phyloP scores from a whole-genome alignment of 2,888 invertebrate genomes.

The Drosophila neoperkinsi region DNA sequence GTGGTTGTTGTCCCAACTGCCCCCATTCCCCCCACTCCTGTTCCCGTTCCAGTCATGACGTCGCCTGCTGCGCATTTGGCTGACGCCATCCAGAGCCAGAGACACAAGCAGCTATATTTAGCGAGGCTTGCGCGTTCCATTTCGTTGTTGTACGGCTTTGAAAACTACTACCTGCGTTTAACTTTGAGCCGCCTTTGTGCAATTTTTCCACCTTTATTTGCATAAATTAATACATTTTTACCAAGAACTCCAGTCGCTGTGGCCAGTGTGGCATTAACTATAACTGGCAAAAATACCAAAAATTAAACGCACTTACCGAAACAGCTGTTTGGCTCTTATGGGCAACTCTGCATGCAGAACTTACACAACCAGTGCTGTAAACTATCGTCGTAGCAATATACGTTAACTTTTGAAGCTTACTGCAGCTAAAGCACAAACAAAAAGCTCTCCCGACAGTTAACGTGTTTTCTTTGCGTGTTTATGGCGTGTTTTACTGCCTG shows the following conservation, averaged over 20 bases:
- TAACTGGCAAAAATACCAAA: constrained; percentile 16
- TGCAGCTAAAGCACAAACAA: background rate
- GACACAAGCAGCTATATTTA: constrained; percentile 23
- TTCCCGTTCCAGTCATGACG: constrained; percentile 52
- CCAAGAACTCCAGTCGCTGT: constrained; percentile 20
- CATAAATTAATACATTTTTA: constrained; percentile 53
- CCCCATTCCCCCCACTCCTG: constrained; percentile 16
- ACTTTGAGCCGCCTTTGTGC: constrained; percentile 20
- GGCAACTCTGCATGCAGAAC: constrained; percentile 32
- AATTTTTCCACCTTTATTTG: constrained; percentile 24
- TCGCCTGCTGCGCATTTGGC: constrained; percentile 56
- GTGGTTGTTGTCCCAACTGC: constrained; percentile 37
- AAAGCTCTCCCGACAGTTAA: constrained; percentile 39
- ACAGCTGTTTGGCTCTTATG: constrained; percentile 59
- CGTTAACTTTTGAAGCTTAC: constrained; percentile 50
- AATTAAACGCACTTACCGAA: constrained; percentile 3
- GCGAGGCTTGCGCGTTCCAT: constrained; percentile 19
- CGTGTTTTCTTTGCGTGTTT: constrained; percentile 26
- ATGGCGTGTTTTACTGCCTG: constrained; percentile 30
- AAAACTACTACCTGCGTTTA: constrained; percentile 7
- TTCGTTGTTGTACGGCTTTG: constrained; percentile 12
- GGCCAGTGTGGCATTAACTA: constrained; percentile 9
- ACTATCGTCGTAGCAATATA: constrained; percentile 9
- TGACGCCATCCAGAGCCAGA: constrained; percentile 65
- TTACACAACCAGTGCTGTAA: constrained; percentile 32